Percentiles rank a stretch among this genome's conserved stretches.
Evolutionary conservation across 2,888 invertebrate species (phyloP).

Genomic region (Labia minor): DNA sequence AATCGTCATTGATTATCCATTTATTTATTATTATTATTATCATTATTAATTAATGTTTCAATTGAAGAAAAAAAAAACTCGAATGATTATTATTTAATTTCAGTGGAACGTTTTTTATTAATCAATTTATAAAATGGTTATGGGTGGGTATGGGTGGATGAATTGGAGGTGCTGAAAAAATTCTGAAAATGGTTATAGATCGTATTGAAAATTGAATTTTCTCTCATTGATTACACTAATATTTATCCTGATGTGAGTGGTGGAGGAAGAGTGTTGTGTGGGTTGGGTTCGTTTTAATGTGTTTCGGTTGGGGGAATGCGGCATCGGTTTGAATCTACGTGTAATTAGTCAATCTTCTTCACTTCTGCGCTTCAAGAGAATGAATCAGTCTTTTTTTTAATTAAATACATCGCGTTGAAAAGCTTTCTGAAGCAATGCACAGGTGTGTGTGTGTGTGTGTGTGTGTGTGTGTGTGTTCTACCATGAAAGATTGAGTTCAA

Average conservation of each 20-base stretch:
- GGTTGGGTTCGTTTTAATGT: background rate
- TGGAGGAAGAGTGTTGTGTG: background rate
- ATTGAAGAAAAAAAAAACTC: too few species aligned
- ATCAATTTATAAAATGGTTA: too few species aligned
- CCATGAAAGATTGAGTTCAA: background rate
- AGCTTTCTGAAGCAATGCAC: background rate
- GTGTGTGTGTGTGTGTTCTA: background rate
- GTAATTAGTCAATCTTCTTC: conserved; percentile 13
- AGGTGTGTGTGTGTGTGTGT: background rate
- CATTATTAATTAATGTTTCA: too few species aligned
- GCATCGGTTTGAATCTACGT: background rate
- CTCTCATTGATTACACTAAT: background rate
- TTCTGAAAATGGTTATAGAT: too few species aligned
- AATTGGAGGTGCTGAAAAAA: too few species aligned
- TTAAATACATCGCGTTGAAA: conserved; percentile 13
- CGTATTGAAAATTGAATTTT: background rate
- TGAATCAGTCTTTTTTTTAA: conserved; percentile 7
- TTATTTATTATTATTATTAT: too few species aligned
- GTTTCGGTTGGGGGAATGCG: background rate
- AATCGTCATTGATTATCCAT: too few species aligned
- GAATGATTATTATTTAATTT: too few species aligned
- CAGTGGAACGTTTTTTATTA: too few species aligned
- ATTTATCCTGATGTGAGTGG: background rate
- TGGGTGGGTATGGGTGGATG: too few species aligned
- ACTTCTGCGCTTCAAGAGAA: background rate